Evolutionary conservation across 1,140 invertebrate genomes (phyloP), one percentile per base, ranked within the genome.

Genomic region (Uloborus diversus): DNA sequence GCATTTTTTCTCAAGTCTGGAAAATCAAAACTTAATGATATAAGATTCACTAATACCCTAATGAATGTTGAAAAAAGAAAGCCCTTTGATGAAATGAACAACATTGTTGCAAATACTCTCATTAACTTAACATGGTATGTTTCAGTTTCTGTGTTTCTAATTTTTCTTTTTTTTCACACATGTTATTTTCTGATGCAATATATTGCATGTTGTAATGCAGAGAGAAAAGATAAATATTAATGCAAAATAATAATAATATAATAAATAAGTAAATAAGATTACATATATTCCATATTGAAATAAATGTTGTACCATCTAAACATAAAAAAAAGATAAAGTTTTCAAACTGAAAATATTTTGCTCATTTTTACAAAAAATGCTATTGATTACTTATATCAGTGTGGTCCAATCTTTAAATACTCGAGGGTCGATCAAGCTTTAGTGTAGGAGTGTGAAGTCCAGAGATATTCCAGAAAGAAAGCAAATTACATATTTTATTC

Each of bases 41-140:
- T 49, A 20, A 7, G n/a, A 57, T 28, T 66, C 65, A 27, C 3
- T 65, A 11, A 13, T 14, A 33, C 32, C 17, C 32, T 32, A 64
- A 7, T 30, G 56, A 42, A 61, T 5, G 28, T 4, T 7, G 80
- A 83, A 49, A 81, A 85, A 30, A 84, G 85, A 57, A 85, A 85
- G 71, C 86, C 87, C 23, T 88, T 88, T 84, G 87, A 88, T 81
- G 81, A 83, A 27, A 88, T 88, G 87, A 88, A 88, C 81, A 88
- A 87, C 76, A 85, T 88, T 69, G 86, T 88, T 7, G 87, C 88
- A 20, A 88, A 88, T 82, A 68, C 88, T 28, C 73, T 88, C n/a
- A 82, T 88, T 11, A 88, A 88, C 75, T 82, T 88, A 82, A 88
- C 88, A 11, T 87, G 87, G 86, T 86, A 75, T 33, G 35, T 56